Conservation (phyloP, 2,888 invertebrate genomes). For the Caenorhabditis angaria region DNA sequence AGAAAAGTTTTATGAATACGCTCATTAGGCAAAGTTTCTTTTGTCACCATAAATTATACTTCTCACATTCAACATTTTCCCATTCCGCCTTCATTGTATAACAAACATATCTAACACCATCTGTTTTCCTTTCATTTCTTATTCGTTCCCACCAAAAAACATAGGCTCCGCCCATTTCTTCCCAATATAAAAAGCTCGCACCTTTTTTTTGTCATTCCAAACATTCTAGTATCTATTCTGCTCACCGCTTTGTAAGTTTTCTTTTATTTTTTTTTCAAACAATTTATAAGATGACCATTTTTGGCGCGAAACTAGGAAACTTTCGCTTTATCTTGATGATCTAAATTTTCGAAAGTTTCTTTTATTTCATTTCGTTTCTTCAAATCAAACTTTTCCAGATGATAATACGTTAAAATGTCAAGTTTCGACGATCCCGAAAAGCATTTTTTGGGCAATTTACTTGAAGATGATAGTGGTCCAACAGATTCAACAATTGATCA, state of each 20-base stretch:
- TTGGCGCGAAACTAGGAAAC: not conserved
- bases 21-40: not conserved
- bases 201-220: not conserved
- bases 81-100: not conserved
- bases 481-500: not conserved
- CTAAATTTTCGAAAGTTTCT: conserved; percentile 6
- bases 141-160: not conserved
- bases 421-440: conserved; percentile 59
- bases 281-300: too few species aligned
- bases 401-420: conserved; percentile 33
- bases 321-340: conserved; percentile 2
- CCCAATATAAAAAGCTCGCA: not conserved
- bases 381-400: conserved; percentile 33
- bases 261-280: too few species aligned
- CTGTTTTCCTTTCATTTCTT: not conserved
- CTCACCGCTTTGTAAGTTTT: not conserved
- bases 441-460: conserved; percentile 59
- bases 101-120: not conserved
- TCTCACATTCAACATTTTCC: not conserved
- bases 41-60: not conserved
- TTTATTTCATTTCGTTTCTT: conserved; percentile 3
- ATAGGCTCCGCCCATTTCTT: not conserved
- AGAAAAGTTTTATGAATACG: not conserved
- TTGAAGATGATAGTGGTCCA: conserved; percentile 42
- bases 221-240: not conserved